Base-by-base conservation (phyloP, 2,113 vertebrate genomes). In the Carassius gibelio region DNA sequence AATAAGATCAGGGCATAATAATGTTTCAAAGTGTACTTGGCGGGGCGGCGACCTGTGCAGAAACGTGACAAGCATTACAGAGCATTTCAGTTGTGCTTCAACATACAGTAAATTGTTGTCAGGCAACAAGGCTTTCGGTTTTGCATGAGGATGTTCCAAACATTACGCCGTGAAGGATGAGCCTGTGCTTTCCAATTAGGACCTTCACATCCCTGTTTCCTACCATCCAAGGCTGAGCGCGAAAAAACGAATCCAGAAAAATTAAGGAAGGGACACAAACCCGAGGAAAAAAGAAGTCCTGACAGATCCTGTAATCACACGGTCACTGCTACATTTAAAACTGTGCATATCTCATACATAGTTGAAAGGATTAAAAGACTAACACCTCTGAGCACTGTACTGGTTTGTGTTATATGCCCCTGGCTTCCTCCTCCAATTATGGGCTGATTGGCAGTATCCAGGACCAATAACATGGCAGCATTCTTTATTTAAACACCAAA, bases 391-490 rank as follows among this genome's bases (percentile, higher is more conserved):
- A 84, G 87, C 82, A 80, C 92, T 88, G 86, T 85, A 89, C 88
- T 88, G 83, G 88, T 81, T 88, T 81, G 84, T 87, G 57, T 36
- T 57, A 77, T 72, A 85, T 69, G 59, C 68, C 85, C 88, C 86
- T 81, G 81, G 88, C 89, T 89, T 80, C 88, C 90, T 91, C 87
- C 87, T 71, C 90, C 90, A 91, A 85, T 82, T 57, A 81, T 85
- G 84, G 91, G 95, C 93, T 94, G 91, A 94, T 94, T 87, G 95
- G 94, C 96, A 95, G 95, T 95, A 95, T 95, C 96, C 95, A 93
- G 95, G 95, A 94, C 95, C 95, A 94, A 95, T 93, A 95, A 94
- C 94, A 92, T 94, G 95, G 96, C 97, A 97, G 96, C 96, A 95
- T 96, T 93, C 95, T 96, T 92, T 94, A 94, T 94, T 96, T 94